Percentiles rank a stretch among this genome's conserved stretches.
phyloP scores from a whole-genome alignment of 2,888 invertebrate genomes.

The Pseudococcus longispinus region DNA sequence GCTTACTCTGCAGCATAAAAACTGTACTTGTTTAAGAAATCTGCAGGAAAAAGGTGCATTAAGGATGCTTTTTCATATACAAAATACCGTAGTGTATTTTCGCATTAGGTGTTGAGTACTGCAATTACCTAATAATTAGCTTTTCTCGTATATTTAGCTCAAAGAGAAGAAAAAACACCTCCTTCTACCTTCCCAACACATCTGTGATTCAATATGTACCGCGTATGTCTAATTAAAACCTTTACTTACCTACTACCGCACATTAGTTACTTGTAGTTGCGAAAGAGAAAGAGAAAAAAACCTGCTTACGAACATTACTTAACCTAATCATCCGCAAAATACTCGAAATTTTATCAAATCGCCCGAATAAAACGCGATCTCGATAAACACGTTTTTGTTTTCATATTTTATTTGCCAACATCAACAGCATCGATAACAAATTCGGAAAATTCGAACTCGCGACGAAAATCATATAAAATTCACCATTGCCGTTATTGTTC shows the following conservation, averaged over 20 bases:
- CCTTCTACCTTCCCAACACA: neutral
- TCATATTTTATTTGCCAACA: neutral
- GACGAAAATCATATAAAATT: slow-evolving; percentile 16
- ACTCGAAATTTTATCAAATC: neutral
- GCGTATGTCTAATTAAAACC: neutral
- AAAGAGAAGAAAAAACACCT: neutral
- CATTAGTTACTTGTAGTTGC: neutral
- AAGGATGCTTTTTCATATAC: neutral
- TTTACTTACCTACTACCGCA: no score
- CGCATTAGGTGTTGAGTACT: neutral
- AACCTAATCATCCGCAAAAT: neutral
- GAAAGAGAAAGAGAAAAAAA: neutral
- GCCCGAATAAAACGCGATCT: neutral
- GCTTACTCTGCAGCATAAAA: neutral
- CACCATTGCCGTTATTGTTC: slow-evolving; percentile 10
- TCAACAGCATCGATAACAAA: neutral
- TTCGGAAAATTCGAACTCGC: neutral
- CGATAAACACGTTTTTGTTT: neutral
- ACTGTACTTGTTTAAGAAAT: neutral
- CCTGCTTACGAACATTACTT: neutral
- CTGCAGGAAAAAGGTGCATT: neutral
- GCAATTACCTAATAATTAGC: neutral
- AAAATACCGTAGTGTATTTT: neutral
- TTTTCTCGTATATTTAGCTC: neutral
- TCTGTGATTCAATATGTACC: neutral